Base-by-base conservation (phyloP, 2,797 vertebrate species). In the Bovichtus variegatus region DNA sequence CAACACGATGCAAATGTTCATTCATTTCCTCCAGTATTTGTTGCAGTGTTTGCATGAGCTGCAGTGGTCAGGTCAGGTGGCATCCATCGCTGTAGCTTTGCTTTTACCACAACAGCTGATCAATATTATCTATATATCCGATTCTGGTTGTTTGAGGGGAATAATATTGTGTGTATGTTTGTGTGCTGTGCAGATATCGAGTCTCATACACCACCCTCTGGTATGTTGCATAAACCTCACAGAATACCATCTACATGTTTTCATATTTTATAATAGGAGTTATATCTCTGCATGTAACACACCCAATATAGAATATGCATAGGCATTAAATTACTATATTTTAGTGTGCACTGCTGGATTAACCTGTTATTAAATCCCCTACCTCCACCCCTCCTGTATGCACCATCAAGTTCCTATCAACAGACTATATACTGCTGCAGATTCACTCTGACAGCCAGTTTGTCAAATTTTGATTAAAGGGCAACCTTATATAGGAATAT, bases 41-140 rank as follows among this genome's bases (percentile, higher is more conserved):
- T 19, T 8, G 15, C n/a, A 3, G 54, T 27, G 36, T 51, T 19
- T 61, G 66, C 18, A 10, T 27, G 47, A 43, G 68, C 58, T 64
- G 59, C 53, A 63, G 57, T 1, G 41, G 19, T 25, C 49, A 73
- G 41, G 19, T 25, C 49, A 73, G 64, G 3, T 13, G 67, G 50
- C 62, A 12, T 69, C 54, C 53, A 41, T 74, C 53, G 51, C 11
- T 38, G 71, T 10, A 12, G 62, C 31, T 60, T 6, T 31, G 10
- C 13, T 41, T 43, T 11, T 2, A 23, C 34, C 23, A 64, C 6
- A 61, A 34, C 36, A 50, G 50, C 38, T 44, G 65, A 70, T 57
- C 75, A 3, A 38, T 29, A n/a, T 3, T 8, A 43, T 12, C 7
- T 10, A 5, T 49, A 5, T 0, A 2, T 71, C 16, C 34, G 55